Base-by-base conservation (phyloP, 2,797 vertebrate species). In the Peromyscus melanophrys region DNA sequence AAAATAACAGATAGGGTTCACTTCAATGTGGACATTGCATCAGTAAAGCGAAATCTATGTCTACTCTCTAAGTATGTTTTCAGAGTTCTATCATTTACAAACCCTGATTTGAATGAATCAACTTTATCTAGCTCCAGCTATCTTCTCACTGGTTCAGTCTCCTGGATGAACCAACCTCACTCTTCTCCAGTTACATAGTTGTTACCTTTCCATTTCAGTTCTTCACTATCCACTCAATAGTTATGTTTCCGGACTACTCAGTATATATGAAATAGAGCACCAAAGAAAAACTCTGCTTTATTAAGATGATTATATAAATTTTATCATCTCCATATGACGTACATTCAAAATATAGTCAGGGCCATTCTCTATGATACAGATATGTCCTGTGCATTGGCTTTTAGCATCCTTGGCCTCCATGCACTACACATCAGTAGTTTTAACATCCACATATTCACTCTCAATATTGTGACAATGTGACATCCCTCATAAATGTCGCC, bases 41-140 rank as follows among this genome's bases (percentile, higher is more conserved):
- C 19, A 43, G 13, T 21, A 85, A 67, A 31, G 81, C 71, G 49
- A 92, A 89, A 57, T 37, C n/a, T 71, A 84, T 87, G 75, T 59
- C 78, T 52, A 61, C 59, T 77, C 80, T 80, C 37, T 92, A 78
- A 94, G 90, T 75, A 46, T 23, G 73, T 80, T 96, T 93, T 57
- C 92, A 78, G 96, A 37, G 37, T 78, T 82, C 67, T 86, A 21
- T 71, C 71, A 29, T 91, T 89, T 82, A 75, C 49, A 85, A 94
- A 25, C 2, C 23, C 9, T 90, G 55, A 25, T 96, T 40, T 94
- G 78, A 83, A 87, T 67, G 43, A 95, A 67, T n/a, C 23, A 82
- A 52, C 63, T 84, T 92, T 92, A 25, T 85, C 34, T 31, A 92
- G 52, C n/a, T 95, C 52, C 43, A 73, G 40, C 61, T 85, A 37